phyloP scores from a whole-genome alignment of 2,113 vertebrate species.

The Deroptyus accipitrinus region DNA sequence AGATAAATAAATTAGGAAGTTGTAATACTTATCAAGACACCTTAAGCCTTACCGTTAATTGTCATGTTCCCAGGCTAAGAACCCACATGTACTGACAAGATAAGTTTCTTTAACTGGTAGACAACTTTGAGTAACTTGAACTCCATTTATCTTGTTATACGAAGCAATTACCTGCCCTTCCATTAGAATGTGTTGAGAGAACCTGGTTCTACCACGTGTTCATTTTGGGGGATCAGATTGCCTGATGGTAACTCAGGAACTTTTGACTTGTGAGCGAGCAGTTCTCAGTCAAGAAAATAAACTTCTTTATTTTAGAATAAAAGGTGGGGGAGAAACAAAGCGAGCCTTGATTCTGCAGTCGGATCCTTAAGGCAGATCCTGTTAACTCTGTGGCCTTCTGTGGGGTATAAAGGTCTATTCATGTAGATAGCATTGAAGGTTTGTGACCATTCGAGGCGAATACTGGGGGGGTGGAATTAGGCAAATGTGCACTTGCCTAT shows the following conservation, averaged over 20 bases:
- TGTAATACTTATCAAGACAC: not conserved
- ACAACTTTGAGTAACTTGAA: conserved; percentile 34
- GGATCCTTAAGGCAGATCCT: conserved; percentile 14
- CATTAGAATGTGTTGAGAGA: conserved; percentile 4
- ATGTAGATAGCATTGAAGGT: not conserved
- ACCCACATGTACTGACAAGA: not conserved
- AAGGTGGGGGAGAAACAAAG: conserved; percentile 33
- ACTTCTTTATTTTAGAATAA: not conserved
- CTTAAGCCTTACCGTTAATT: not conserved
- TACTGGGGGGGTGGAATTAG: not conserved
- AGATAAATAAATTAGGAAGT: not conserved
- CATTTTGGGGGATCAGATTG: conserved; percentile 4
- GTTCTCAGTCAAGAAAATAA: conserved; percentile 21
- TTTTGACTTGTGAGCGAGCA: conserved; percentile 6
- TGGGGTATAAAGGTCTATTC: conserved; percentile 48
- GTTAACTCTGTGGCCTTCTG: conserved; percentile 34
- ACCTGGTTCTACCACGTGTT: not conserved
- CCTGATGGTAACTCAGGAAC: not conserved
- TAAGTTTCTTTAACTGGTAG: conserved; percentile 15
- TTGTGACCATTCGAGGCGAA: not conserved
- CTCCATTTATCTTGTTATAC: conserved; percentile 18
- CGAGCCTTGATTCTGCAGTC: conserved; percentile 34
- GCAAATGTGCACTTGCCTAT: not conserved
- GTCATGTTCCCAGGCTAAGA: not conserved
- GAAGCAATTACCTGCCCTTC: conserved; percentile 19